Conservation (phyloP, 2,888 invertebrate species). For the Cistogaster globosa region DNA sequence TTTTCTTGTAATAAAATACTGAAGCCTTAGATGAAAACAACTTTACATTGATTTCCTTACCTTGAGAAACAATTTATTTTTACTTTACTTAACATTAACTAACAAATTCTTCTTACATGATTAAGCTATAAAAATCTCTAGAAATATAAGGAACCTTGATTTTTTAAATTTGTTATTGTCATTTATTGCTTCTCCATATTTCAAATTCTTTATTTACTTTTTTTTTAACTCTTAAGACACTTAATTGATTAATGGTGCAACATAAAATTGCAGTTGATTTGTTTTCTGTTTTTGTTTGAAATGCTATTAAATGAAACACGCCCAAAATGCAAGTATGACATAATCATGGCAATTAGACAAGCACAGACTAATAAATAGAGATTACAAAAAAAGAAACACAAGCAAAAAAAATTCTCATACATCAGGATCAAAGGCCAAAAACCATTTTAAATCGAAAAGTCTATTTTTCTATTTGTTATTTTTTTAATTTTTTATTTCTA, state of each 20-base stretch:
- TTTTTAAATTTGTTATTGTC: background rate
- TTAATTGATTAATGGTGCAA: conserved; percentile 43
- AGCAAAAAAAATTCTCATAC: conserved; percentile 11
- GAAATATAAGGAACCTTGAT: background rate
- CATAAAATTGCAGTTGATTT: conserved; percentile 12
- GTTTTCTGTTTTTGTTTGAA: conserved; percentile 32
- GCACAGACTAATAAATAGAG: conserved; percentile 18
- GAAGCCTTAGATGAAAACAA: too few relatives aligned
- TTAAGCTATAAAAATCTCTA: background rate
- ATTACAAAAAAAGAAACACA: background rate
- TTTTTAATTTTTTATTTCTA: background rate
- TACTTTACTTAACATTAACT: too few relatives aligned
- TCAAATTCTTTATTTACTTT: background rate
- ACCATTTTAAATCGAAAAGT: conserved; percentile 38
- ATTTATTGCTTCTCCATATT: background rate
- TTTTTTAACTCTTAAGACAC: conserved; percentile 9
- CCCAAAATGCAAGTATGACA: conserved; percentile 64
- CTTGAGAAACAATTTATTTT: too few relatives aligned
- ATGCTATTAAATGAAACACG: conserved; percentile 63
- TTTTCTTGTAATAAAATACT: too few relatives aligned
- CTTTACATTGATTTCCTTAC: too few relatives aligned
- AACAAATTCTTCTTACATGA: too few relatives aligned
- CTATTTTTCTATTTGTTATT: background rate
- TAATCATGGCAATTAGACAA: conserved; percentile 66
- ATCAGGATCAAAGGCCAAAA: conserved; percentile 62